phyloP scores from a whole-genome alignment of 2,888 invertebrate species.

The Pheosia gnoma region DNA sequence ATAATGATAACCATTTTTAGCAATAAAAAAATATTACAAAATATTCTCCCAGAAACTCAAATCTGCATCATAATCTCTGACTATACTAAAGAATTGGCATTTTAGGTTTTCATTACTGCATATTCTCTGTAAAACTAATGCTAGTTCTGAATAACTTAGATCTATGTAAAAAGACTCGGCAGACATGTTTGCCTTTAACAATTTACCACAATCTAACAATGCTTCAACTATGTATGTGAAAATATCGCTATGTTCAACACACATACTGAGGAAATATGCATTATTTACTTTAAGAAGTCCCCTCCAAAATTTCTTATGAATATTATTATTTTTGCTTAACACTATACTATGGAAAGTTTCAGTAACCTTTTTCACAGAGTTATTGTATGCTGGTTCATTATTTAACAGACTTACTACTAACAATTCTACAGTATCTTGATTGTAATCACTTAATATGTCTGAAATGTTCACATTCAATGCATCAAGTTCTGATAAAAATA shows the following conservation, averaged over 20 bases:
- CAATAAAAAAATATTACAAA: slow-evolving; percentile 30
- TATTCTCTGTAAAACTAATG: slow-evolving; percentile 67
- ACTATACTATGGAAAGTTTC: slow-evolving; percentile 50
- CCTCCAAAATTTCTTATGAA: slow-evolving; percentile 64
- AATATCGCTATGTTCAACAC: slow-evolving; percentile 56
- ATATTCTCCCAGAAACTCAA: slow-evolving; percentile 70
- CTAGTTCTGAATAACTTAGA: slow-evolving; percentile 79
- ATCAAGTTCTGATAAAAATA: slow-evolving; percentile 56
- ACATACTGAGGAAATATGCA: slow-evolving; percentile 56
- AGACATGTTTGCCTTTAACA: slow-evolving; percentile 64
- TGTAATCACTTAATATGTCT: slow-evolving; percentile 52
- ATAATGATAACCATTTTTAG: background rate
- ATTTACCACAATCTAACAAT: slow-evolving; percentile 68
- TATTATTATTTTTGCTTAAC: slow-evolving; percentile 44
- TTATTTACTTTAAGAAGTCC: slow-evolving; percentile 56
- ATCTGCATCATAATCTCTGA: slow-evolving; percentile 70
- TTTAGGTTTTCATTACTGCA: slow-evolving; percentile 64
- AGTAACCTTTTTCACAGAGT: slow-evolving; percentile 44
- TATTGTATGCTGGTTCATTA: slow-evolving; percentile 43
- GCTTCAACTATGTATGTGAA: slow-evolving; percentile 61
- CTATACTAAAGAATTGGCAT: slow-evolving; percentile 66
- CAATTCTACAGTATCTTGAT: slow-evolving; percentile 54
- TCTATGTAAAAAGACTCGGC: slow-evolving; percentile 73
- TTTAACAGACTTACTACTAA: slow-evolving; percentile 61
- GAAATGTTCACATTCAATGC: slow-evolving; percentile 42